Conservation (phyloP, 2,797 vertebrate species). For the Coranthus polyacanthus region DNA sequence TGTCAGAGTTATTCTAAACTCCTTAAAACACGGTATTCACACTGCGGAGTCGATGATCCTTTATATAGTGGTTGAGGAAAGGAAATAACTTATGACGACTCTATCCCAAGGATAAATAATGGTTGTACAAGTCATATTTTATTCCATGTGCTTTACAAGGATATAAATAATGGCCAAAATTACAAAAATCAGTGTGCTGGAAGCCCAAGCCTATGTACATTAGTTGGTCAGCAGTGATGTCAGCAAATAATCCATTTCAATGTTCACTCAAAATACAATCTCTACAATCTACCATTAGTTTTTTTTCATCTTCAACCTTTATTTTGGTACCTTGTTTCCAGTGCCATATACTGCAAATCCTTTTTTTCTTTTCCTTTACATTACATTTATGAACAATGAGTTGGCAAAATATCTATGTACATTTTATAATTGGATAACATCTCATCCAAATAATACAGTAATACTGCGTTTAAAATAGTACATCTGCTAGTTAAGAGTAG, state of each 20-base stretch:
- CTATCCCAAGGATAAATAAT: constrained; percentile 58
- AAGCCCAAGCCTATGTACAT: constrained; percentile 99
- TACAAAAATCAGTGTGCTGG: constrained; percentile 99
- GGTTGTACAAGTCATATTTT: constrained; percentile 96
- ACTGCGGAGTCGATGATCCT: not conserved
- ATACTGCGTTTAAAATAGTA: constrained; percentile 96
- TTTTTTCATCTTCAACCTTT: constrained; percentile 67
- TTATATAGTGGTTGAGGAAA: not conserved
- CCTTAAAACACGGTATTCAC: too few species aligned
- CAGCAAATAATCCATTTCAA: constrained; percentile 82
- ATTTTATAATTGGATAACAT: constrained; percentile 89
- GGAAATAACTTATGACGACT: constrained; percentile 36
- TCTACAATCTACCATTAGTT: constrained; percentile 70
- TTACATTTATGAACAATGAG: constrained; percentile 98
- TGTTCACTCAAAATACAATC: constrained; percentile 86
- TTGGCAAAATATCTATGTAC: constrained; percentile 99
- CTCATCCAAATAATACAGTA: constrained; percentile 89
- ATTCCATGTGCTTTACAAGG: constrained; percentile 98
- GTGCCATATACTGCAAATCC: constrained; percentile 84
- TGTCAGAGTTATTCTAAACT: too few species aligned
- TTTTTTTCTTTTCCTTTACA: constrained; percentile 84
- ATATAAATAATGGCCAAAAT: constrained; percentile 99
- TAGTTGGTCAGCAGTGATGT: constrained; percentile 92
- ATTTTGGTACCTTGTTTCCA: constrained; percentile 93
- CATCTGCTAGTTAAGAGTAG: constrained; percentile 91